Base-by-base conservation (phyloP, 1,140 invertebrate species). In the Meloidogyne chitwoodi region DNA sequence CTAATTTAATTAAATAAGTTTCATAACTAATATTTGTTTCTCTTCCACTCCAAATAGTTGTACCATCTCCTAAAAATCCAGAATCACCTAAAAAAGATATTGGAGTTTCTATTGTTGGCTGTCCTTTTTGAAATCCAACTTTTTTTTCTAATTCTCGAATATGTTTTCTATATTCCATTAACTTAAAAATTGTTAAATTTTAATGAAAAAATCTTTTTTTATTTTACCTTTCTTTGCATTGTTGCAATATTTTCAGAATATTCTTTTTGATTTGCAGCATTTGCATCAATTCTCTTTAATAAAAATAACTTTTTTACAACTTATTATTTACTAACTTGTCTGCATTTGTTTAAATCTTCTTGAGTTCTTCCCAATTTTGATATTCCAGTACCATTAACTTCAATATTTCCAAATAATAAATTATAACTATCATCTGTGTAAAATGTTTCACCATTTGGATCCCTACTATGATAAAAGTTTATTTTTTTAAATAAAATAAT, bases 21-120 rank as follows among this genome's bases (percentile, higher is more conserved):
- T 86, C 85, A 75, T 75, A 87, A 68, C 85, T 86, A 4, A 80
- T 76, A 73, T 87, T 85, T 74, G 87, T 86, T 24, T 79, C 80
- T 5, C 24, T 61, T 16, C 38, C 74, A 24, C 38, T 41, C 38
- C 56, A 44, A 16, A 26, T 41, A 12, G 29, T 70, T 16, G 67
- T 66, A 14, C 41, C 74, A 65, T 73, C 83, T 34, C 68, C 81
- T 26, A 81, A 61, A 80, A 77, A 81, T 19, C 83, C 80, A n/a
- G 83, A 84, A 61, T 84, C 83, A 26, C 81, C 56, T 24, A 85
- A 69, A n/a, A 83, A 83, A 48, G 83, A 84, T 22, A 84, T 48
- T 16, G 81, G 76, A 11, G 78, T 78, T n/a, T 48, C 22, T n/a
- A 19, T 29, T n/a, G n/a, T 63, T 56, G 65, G 27, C 10, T 74